phyloP scores from a whole-genome alignment of 2,113 vertebrate genomes.

The Marmota flaviventris region DNA sequence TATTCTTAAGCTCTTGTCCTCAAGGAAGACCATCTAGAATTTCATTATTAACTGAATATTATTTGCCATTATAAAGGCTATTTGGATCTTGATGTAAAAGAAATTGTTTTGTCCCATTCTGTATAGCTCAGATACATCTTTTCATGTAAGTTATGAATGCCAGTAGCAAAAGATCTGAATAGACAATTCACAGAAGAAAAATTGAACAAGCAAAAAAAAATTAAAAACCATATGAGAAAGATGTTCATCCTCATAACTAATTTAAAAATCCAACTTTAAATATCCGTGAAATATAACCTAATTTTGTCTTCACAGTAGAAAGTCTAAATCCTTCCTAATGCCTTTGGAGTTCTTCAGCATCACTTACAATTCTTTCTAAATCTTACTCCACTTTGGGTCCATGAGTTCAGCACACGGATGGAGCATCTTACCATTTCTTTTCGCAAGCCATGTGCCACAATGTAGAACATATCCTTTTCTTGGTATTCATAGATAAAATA shows the following conservation, averaged over 20 bases:
- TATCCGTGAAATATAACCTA: conserved; percentile 70
- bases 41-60: not conserved
- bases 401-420: not conserved
- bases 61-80: not conserved
- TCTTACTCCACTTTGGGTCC: not conserved
- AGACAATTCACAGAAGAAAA: conserved; percentile 56
- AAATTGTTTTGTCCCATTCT: not conserved
- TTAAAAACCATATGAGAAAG: conserved; percentile 25
- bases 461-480: not conserved
- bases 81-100: not conserved
- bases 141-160: conserved; percentile 16
- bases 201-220: not conserved
- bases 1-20: not conserved
- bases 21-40: not conserved
- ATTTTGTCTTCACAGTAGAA: conserved; percentile 67
- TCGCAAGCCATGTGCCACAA: not conserved
- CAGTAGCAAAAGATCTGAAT: not conserved
- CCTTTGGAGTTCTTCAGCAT: conserved; percentile 1
- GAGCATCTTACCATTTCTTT: not conserved
- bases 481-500: not conserved
- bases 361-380: conserved; percentile 48
- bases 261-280: conserved; percentile 64
- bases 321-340: conserved; percentile 62
- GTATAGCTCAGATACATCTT: not conserved
- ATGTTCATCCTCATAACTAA: conserved; percentile 41